Evolutionary conservation across 2,888 invertebrate genomes (phyloP).

Genomic region (Thelaira solivaga): DNA sequence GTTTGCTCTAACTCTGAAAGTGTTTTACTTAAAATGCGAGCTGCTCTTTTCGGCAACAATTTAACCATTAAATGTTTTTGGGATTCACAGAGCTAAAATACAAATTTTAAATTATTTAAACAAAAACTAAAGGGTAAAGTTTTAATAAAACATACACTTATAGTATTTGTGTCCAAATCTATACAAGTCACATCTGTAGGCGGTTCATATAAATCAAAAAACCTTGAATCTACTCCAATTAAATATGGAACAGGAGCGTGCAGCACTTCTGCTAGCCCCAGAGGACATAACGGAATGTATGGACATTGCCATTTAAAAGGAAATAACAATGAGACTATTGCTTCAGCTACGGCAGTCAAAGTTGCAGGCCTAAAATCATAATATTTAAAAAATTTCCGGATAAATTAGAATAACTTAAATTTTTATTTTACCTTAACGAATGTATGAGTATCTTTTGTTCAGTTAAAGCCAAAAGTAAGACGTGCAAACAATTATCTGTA

Average conservation of each 20-base stretch:
- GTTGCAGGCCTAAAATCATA: constrained; percentile 87
- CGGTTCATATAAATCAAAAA: constrained; percentile 97
- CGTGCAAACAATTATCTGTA: constrained; percentile 94
- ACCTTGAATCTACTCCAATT: constrained; percentile 97
- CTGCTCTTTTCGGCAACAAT: constrained; percentile 90
- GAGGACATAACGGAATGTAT: constrained; percentile 98
- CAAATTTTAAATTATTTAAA: background rate
- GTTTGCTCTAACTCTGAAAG: constrained; percentile 86
- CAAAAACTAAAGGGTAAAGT: constrained; percentile 70
- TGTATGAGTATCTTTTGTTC: constrained; percentile 99
- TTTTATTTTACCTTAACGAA: constrained; percentile 82
- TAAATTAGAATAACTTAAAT: background rate
- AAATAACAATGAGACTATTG: constrained; percentile 95
- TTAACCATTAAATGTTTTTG: constrained; percentile 89
- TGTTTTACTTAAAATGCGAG: constrained; percentile 86
- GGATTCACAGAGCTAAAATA: constrained; percentile 86
- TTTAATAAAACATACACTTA: constrained; percentile 82
- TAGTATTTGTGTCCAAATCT: constrained; percentile 97
- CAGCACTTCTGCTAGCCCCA: constrained; percentile 95
- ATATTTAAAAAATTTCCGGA: background rate
- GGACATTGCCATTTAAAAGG: constrained; percentile 99
- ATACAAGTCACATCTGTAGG: constrained; percentile 98
- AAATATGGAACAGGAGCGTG: constrained; percentile 98
- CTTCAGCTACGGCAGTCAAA: constrained; percentile 97
- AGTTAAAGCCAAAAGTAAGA: constrained; percentile 92